These are phyloP conservation scores for Manacus vitellinus DNA, from an alignment of 2,113 vertebrate genomes.

Conservation along the genomic window DNA sequence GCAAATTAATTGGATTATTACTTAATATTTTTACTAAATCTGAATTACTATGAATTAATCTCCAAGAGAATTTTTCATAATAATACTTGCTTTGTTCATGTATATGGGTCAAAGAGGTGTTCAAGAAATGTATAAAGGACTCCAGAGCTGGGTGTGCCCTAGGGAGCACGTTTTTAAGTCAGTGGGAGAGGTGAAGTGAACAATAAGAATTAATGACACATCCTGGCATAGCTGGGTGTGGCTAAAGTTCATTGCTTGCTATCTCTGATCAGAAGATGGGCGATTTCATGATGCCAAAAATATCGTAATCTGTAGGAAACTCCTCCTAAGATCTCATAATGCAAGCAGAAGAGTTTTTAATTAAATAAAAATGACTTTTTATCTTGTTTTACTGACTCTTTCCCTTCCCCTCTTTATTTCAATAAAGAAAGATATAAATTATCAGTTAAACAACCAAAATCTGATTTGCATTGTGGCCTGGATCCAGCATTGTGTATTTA, in stretches of 20 bases:
- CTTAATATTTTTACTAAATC: not conserved
- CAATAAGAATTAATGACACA: constrained; percentile 52
- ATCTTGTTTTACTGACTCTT: constrained; percentile 17
- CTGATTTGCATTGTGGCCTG: constrained; percentile 11
- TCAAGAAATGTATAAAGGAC: not conserved
- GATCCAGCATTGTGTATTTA: not conserved
- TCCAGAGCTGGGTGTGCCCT: constrained; percentile 38
- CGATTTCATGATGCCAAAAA: constrained; percentile 33
- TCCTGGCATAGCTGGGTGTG: constrained; percentile 49
- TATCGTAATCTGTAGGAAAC: constrained; percentile 56
- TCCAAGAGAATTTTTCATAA: not conserved
- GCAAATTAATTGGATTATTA: not conserved
- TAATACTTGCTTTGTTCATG: not conserved
- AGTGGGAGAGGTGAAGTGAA: constrained; percentile 19
- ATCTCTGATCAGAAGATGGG: constrained; percentile 32
- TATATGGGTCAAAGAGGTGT: not conserved
- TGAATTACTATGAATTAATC: not conserved
- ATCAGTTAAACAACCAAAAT: constrained; percentile 9
- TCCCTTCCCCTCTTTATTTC: constrained; percentile 44
- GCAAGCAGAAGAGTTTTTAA: constrained; percentile 14
- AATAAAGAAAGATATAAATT: not conserved
- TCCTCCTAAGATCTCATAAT: constrained; percentile 41
- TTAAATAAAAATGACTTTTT: constrained; percentile 17
- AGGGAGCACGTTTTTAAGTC: constrained; percentile 24
- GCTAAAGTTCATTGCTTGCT: constrained; percentile 1